These are phyloP conservation scores for Falco peregrinus DNA, from an alignment of 2,797 vertebrate species.

Conservation along the genomic window DNA sequence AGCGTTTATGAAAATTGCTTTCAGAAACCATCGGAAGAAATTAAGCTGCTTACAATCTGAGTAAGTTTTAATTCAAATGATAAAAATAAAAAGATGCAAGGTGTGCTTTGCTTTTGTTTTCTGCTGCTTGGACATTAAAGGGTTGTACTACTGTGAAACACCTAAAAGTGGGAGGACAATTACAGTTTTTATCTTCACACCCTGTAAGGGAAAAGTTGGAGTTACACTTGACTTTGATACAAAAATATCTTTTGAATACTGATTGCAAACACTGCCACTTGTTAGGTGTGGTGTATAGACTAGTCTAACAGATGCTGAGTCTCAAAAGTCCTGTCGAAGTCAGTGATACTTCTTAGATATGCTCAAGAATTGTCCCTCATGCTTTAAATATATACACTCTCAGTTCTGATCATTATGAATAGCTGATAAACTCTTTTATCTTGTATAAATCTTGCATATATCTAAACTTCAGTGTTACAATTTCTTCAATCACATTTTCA, in stretches of 20 bases:
- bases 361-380: not conserved
- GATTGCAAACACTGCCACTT: not conserved
- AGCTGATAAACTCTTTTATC: not conserved
- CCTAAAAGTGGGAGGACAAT: not conserved
- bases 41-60: not conserved
- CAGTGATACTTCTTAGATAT: not conserved
- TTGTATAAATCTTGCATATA: not conserved
- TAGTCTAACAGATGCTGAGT: not conserved
- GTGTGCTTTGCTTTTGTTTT: not conserved
- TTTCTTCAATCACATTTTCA: not conserved
- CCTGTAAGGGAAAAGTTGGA: not conserved
- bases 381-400: not conserved
- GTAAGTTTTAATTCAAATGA: not conserved
- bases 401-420: not conserved
- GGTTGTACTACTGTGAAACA: not conserved
- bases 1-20: not conserved
- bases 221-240: not conserved
- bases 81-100: not conserved
- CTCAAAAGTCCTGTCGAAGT: not conserved
- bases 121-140: not conserved
- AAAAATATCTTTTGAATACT: not conserved
- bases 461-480: not conserved
- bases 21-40: constrained; percentile 30
- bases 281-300: not conserved
- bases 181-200: not conserved